phyloP scores from a whole-genome alignment of 1,140 invertebrate genomes.

The honey bee (Apis mellifera) region DNA sequence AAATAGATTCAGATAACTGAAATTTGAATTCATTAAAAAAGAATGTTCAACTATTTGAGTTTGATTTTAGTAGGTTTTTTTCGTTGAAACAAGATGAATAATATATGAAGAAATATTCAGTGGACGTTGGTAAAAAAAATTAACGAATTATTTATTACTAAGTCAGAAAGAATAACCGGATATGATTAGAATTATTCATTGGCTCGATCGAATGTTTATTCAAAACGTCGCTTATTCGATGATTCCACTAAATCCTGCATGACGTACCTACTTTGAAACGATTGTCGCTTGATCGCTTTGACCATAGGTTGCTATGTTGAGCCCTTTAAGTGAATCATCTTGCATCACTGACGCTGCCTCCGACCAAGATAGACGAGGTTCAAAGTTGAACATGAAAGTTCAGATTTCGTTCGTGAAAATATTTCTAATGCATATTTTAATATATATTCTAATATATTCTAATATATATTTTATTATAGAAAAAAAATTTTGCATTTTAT shows the following conservation, averaged over 20 bases:
- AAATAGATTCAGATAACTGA: no score
- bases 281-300: conserved; percentile 22
- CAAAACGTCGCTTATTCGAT: not conserved
- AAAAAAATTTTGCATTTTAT: no score
- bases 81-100: not conserved
- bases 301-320: not conserved
- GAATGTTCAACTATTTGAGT: not conserved
- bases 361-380: not conserved
- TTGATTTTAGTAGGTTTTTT: not conserved
- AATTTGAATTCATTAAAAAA: not conserved
- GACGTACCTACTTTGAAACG: not conserved
- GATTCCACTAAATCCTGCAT: not conserved
- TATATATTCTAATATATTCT: no score
- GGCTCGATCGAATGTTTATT: conserved; percentile 28
- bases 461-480: no score
- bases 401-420: not conserved
- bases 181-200: conserved; percentile 31
- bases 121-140: not conserved
- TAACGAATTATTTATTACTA: not conserved
- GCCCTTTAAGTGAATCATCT: conserved; percentile 32
- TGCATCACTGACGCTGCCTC: conserved; percentile 25
- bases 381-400: conserved; percentile 32
- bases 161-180: not conserved
- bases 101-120: not conserved
- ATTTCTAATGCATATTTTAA: not conserved